These are phyloP conservation scores for Hydrotaea diabolus DNA, from an alignment of 2,888 invertebrate species.

Conservation along the genomic window DNA sequence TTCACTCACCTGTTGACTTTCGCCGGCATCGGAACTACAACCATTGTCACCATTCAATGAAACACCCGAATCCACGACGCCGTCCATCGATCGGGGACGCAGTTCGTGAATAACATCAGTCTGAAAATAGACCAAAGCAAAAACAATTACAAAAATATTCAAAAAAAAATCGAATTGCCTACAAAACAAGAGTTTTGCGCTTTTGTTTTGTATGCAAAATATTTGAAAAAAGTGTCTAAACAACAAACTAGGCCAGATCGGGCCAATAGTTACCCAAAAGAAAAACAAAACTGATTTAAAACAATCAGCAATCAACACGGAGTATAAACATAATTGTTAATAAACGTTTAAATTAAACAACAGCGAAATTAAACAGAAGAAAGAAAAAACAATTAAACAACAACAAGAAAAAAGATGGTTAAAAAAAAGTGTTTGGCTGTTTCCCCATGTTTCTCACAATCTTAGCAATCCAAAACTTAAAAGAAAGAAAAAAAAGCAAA, in stretches of 20 bases:
- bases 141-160: not conserved
- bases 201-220: not conserved
- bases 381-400: not conserved
- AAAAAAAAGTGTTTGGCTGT: not conserved
- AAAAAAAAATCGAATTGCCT: slow-evolving; percentile 20
- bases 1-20: slow-evolving; percentile 76
- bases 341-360: not conserved
- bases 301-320: not conserved
- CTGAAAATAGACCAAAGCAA: slow-evolving; percentile 71
- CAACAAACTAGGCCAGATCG: slow-evolving; percentile 5
- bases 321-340: too few species aligned
- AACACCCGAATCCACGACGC: slow-evolving; percentile 78
- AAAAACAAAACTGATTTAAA: slow-evolving; percentile 14
- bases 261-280: not conserved
- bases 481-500: slow-evolving; percentile 20
- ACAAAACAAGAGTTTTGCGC: slow-evolving; percentile 15
- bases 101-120: slow-evolving; percentile 79
- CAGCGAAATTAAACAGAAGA: not conserved
- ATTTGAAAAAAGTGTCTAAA: not conserved
- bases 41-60: slow-evolving; percentile 78
- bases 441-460: not conserved
- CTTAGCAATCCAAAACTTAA: slow-evolving; percentile 3
- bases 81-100: slow-evolving; percentile 80
- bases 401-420: not conserved
- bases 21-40: slow-evolving; percentile 77